Evolutionary conservation across 2,888 invertebrate species (phyloP), one percentile per base, ranked within the genome.

Genomic region (Trypoxylon attenuatum): DNA sequence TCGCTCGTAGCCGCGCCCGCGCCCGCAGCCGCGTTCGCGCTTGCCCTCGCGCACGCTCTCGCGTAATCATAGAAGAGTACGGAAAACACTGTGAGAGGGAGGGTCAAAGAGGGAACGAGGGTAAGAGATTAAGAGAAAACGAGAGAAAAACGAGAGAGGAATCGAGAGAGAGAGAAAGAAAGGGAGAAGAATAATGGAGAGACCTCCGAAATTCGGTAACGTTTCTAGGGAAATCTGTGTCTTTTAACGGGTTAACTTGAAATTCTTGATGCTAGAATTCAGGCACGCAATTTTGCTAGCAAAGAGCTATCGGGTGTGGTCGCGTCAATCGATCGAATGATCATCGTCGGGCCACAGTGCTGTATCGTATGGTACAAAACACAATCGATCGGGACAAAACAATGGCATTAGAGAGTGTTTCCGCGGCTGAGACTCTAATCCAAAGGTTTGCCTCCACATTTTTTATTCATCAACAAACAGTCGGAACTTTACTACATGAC

Each of bases 331-430:
- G 80, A 76, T 80, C 81, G 81, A 74, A 79, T 74, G 81, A 80
- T 79, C 78, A 71, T 72, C 78, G 69, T 69, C 76, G 73, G 76
- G 66, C 69, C 79, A 73, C 79, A 80, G 81, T 81, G 80, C 77
- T 79, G 76, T 73, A 73, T 73, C 68, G 49, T 69, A 73, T 57
- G 63, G 58, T 73, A 73, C 71, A 68, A 77, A 78, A 78, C 71
- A 73, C 76, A 76, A 80, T 83, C 79, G 77, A 78, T 80, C 78
- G 79, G 76, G 55, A 69, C 66, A 76, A 76, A 81, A 79, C 80
- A 76, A 86, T 87, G 87, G 87, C 87, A 82, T 84, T 87, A 80
- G 87, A 87, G 82, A 87, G 87, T 85, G 86, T 86, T 82, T 80
- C 81, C 83, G 84, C 82, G 87, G 83, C 86, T 72, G 87, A 87